Evolutionary conservation across 2,797 vertebrate genomes (phyloP).

Genomic region (Gymnoscopelus microlampas): DNA sequence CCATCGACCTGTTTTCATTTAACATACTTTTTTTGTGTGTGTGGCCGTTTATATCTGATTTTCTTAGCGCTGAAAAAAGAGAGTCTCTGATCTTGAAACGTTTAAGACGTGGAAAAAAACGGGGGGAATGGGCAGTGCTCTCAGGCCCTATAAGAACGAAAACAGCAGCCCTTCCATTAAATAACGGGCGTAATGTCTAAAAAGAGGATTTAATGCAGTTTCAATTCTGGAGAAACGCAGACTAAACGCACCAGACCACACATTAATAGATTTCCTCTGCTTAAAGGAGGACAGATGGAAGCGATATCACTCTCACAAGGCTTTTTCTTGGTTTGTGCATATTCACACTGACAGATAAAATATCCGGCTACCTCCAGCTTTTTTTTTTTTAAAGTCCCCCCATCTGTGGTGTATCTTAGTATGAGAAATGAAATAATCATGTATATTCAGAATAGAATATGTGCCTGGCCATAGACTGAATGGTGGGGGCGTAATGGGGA

Average conservation of each 20-base stretch:
- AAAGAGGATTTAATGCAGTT: slow-evolving; percentile 56
- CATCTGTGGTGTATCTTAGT: slow-evolving; percentile 46
- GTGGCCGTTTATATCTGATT: slow-evolving; percentile 64
- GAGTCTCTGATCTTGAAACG: slow-evolving; percentile 52
- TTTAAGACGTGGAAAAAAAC: slow-evolving; percentile 36
- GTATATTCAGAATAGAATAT: slow-evolving; percentile 42
- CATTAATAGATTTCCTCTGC: slow-evolving; percentile 59
- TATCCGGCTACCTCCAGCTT: slow-evolving; percentile 35
- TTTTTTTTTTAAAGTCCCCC: slow-evolving; percentile 27
- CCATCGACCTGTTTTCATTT: slow-evolving; percentile 66
- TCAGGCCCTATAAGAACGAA: slow-evolving; percentile 35
- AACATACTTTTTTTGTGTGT: slow-evolving; percentile 57
- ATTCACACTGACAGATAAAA: slow-evolving; percentile 55
- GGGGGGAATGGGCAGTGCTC: background rate
- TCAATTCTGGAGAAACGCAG: slow-evolving; percentile 36
- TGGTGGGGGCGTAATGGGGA: slow-evolving; percentile 31
- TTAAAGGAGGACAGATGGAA: slow-evolving; percentile 48
- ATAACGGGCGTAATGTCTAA: slow-evolving; percentile 25
- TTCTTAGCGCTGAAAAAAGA: slow-evolving; percentile 39
- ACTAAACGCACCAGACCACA: slow-evolving; percentile 48
- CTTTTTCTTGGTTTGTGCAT: slow-evolving; percentile 26
- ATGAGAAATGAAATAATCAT: slow-evolving; percentile 48
- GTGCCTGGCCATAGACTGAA: slow-evolving; percentile 23
- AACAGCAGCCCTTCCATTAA: slow-evolving; percentile 36
- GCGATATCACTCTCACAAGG: slow-evolving; percentile 37